phyloP scores from a whole-genome alignment of 2,113 vertebrate species.

The Orcinus orca region DNA sequence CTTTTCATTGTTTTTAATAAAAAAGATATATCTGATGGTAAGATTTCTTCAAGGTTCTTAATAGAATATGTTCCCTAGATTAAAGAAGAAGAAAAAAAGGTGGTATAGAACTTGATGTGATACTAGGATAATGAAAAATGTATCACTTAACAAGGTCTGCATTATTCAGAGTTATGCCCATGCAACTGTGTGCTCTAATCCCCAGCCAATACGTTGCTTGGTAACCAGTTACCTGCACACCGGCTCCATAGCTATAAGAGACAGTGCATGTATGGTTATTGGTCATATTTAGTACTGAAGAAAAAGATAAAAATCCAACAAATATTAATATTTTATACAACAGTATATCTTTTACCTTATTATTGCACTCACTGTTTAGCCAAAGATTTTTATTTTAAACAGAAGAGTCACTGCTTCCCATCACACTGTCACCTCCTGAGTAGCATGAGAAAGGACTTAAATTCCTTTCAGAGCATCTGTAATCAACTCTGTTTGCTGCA shows the following conservation, averaged over 20 bases:
- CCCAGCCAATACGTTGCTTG: constrained; percentile 86
- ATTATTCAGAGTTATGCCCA: constrained; percentile 87
- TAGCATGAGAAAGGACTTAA: constrained; percentile 70
- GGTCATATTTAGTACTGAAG: constrained; percentile 82
- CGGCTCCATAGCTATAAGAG: constrained; percentile 82
- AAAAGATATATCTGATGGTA: constrained; percentile 78
- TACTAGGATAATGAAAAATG: constrained; percentile 86
- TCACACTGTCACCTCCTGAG: constrained; percentile 27
- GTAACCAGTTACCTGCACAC: constrained; percentile 90
- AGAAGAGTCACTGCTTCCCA: constrained; percentile 63
- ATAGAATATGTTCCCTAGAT: constrained; percentile 79
- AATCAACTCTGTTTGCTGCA: constrained; percentile 72
- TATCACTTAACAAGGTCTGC: constrained; percentile 87
- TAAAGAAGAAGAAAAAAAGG: constrained; percentile 68
- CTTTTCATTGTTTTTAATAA: constrained; percentile 84
- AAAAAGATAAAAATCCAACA: constrained; percentile 82
- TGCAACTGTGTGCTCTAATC: constrained; percentile 86
- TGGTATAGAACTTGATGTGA: constrained; percentile 80
- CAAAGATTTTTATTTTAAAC: constrained; percentile 73
- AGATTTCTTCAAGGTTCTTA: constrained; percentile 79
- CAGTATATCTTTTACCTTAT: constrained; percentile 77
- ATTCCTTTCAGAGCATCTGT: constrained; percentile 72
- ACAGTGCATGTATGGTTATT: constrained; percentile 81
- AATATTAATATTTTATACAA: constrained; percentile 86
- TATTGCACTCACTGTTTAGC: constrained; percentile 68